phyloP scores from a whole-genome alignment of 1,140 invertebrate genomes.

The Galendromus occidentalis region DNA sequence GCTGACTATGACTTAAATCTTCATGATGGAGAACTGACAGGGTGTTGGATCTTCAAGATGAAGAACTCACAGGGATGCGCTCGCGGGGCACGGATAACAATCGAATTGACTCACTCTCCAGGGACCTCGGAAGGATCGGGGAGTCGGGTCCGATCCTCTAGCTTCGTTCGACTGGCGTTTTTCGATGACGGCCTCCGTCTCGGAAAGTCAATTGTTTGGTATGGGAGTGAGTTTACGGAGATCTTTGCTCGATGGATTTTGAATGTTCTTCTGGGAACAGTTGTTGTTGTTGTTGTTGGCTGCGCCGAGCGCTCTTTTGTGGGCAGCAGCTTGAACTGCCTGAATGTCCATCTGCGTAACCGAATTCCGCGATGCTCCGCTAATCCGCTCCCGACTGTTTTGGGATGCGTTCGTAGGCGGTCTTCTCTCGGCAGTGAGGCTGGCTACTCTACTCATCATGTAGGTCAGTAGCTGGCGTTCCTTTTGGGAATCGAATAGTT shows the following conservation, averaged over 20 bases:
- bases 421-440: background rate
- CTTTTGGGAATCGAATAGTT: background rate
- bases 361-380: background rate
- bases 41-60: no score
- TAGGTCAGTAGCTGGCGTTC: conserved; percentile 5
- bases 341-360: conserved; percentile 3
- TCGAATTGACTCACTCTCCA: no score
- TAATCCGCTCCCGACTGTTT: background rate
- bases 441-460: conserved; percentile 6
- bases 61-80: no score
- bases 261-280: background rate
- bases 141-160: no score
- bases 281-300: background rate
- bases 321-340: background rate
- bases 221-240: background rate
- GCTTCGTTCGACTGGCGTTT: no score
- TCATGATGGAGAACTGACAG: no score
- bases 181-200: background rate
- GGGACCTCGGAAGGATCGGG: no score
- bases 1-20: no score
- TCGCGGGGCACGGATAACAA: no score
- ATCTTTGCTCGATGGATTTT: background rate
- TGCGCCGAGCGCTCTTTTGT: background rate
- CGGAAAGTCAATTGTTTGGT: background rate
- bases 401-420: background rate